phyloP scores from a whole-genome alignment of 2,113 vertebrate species.

The Ardeotis arabs region DNA sequence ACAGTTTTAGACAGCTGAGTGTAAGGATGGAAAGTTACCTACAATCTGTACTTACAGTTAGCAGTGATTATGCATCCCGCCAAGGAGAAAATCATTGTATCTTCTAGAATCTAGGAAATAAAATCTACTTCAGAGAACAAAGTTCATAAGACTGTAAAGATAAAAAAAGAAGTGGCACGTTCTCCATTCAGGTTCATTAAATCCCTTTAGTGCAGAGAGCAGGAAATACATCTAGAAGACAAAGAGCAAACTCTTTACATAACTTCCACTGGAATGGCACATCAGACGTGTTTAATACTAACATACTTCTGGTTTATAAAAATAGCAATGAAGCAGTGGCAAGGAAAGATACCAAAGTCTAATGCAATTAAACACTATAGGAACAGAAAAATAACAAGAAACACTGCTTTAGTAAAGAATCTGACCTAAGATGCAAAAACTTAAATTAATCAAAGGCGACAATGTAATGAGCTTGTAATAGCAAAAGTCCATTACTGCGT shows the following conservation, averaged over 20 bases:
- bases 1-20: background rate
- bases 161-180: conserved; percentile 7
- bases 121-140: conserved; percentile 63
- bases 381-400: background rate
- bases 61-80: conserved; percentile 91
- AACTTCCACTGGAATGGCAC: background rate
- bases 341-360: background rate
- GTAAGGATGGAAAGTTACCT: background rate
- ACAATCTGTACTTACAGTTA: conserved; percentile 84
- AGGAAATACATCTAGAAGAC: conserved; percentile 23
- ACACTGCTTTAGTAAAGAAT: background rate
- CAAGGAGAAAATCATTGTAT: conserved; percentile 95
- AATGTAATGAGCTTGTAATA: background rate
- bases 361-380: background rate
- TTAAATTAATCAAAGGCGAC: conserved; percentile 2
- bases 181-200: conserved; percentile 21
- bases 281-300: background rate
- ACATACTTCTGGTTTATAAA: background rate
- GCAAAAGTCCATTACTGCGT: background rate
- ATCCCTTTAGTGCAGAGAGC: conserved; percentile 2
- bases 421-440: background rate
- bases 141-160: background rate
- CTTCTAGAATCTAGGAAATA: conserved; percentile 89
- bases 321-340: background rate
- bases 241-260: background rate